phyloP scores from a whole-genome alignment of 1,140 invertebrate species.

The Campodea augens region DNA sequence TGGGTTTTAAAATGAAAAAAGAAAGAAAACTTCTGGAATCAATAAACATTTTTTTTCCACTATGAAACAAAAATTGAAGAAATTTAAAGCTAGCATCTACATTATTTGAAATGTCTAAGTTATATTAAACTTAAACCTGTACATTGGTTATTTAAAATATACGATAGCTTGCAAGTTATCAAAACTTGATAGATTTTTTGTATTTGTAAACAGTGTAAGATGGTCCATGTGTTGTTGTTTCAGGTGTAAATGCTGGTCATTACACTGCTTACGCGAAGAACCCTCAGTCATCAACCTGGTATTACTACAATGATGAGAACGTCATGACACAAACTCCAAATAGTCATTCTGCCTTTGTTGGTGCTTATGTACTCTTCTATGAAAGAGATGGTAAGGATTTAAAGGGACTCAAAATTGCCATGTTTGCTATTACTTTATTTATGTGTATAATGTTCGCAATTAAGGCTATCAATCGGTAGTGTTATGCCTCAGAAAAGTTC shows the following conservation, averaged over 20 bases:
- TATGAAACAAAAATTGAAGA: conserved; percentile 9
- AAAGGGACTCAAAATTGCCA: too few species aligned
- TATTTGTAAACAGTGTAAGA: conserved; percentile 26
- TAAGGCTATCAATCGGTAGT: too few species aligned
- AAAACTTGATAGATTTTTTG: background rate
- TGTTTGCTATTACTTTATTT: too few species aligned
- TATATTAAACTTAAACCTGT: background rate
- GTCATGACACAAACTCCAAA: conserved; percentile 35
- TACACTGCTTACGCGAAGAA: conserved; percentile 47
- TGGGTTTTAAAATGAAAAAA: too few species aligned
- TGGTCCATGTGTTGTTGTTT: conserved; percentile 21
- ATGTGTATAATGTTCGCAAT: too few species aligned
- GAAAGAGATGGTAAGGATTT: conserved; percentile 35
- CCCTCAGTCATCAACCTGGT: conserved; percentile 37
- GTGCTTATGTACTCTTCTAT: conserved; percentile 50
- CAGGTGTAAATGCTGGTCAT: conserved; percentile 44
- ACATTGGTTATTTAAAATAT: background rate
- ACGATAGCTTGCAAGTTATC: background rate
- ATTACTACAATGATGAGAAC: conserved; percentile 45
- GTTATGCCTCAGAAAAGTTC: too few species aligned
- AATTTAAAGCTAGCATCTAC: background rate
- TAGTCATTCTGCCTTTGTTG: conserved; percentile 39
- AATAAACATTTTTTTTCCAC: conserved; percentile 5
- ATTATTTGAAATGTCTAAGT: background rate
- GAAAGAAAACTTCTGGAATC: too few species aligned